Conservation (phyloP, 92 coral and sea anemone species). For the Muricea muricata region DNA sequence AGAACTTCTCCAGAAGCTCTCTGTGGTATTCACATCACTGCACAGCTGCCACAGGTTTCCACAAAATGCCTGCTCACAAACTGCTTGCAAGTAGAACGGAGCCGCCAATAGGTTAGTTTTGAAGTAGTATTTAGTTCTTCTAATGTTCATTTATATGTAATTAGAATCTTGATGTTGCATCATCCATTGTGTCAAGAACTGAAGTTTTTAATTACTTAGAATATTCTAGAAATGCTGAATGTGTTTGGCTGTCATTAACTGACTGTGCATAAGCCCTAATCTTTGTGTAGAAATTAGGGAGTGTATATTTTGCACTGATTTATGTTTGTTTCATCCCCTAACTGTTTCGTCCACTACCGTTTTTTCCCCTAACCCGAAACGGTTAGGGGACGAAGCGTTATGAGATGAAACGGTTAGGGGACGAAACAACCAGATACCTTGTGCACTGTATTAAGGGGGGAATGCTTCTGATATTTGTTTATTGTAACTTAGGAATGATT, state of each 20-base stretch:
- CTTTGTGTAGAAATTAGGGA: too few relatives aligned
- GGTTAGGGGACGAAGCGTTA: too few relatives aligned
- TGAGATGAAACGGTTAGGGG: too few relatives aligned
- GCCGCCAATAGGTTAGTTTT: constrained; percentile 90
- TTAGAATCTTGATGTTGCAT: not conserved
- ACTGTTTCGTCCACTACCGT: too few relatives aligned
- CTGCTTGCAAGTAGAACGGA: constrained; percentile 69
- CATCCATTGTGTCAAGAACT: not conserved
- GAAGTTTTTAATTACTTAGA: not conserved
- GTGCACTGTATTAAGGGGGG: too few relatives aligned
- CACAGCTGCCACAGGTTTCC: not conserved
- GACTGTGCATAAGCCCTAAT: too few relatives aligned
- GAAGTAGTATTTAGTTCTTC: not conserved
- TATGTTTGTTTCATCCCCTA: too few relatives aligned
- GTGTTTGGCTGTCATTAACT: not conserved
- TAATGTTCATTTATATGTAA: not conserved
- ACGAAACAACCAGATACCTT: too few relatives aligned
- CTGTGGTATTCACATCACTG: not conserved
- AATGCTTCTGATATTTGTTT: too few relatives aligned
- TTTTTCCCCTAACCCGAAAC: too few relatives aligned
- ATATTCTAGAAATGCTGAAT: not conserved
- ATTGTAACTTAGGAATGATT: too few relatives aligned
- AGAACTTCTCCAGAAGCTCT: not conserved
- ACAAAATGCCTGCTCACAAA: constrained; percentile 69
- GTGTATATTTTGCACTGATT: too few relatives aligned